Base-by-base conservation (phyloP, 2,113 vertebrate species). In the Andinoacara biseriatus region DNA sequence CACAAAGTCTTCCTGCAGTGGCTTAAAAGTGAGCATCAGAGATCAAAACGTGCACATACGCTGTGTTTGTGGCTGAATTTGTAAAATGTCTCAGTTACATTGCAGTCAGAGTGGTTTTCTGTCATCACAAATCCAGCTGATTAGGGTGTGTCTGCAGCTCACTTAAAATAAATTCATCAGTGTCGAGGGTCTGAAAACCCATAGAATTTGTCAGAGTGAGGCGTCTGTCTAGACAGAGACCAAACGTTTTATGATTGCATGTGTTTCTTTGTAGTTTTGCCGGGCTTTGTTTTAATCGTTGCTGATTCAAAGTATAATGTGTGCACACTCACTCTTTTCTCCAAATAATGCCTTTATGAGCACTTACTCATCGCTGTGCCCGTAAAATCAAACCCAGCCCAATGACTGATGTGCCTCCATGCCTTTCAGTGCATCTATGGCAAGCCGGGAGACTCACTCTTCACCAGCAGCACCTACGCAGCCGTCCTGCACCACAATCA, bases 401-500 rank as follows among this genome's bases (percentile, higher is more conserved):
- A 14, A 29, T 80, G 54, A 85, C 76, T 61, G 49, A 62, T 20
- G 33, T 8, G 8, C 5, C 35, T 22, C 14, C 38, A 82, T 90
- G 67, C 74, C 82, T 95, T 96, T 56, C 94, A 99, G 98, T 99
- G 97, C 89, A 96, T 99, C 90, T 99, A 99, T 26, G 96, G 97
- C 75, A 99, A 99, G 84, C 97, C 98, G 0, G 97, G 97, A 31
- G 96, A 96, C 3, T 93, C 96, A 5, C 93, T 97, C 52, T 96
- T 98, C 93, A 97, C 95, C 58, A 93, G 94, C 61, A 95, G 93
- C 0, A 88, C 95, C 0, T 98, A 94, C 1, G 97, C 98, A 14
- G 95, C 97, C 0, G 97, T 99, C 63, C 94, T 98, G 4, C 98
- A 99, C 86, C 98, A 99, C 94, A 99, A 98, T 84, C 98, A 99